A percentile compares a stretch with the other conserved stretches of the same genome.
These are phyloP conservation scores for Spodoptera exigua DNA, from an alignment of 2,888 invertebrate species.

Conservation along the genomic window DNA sequence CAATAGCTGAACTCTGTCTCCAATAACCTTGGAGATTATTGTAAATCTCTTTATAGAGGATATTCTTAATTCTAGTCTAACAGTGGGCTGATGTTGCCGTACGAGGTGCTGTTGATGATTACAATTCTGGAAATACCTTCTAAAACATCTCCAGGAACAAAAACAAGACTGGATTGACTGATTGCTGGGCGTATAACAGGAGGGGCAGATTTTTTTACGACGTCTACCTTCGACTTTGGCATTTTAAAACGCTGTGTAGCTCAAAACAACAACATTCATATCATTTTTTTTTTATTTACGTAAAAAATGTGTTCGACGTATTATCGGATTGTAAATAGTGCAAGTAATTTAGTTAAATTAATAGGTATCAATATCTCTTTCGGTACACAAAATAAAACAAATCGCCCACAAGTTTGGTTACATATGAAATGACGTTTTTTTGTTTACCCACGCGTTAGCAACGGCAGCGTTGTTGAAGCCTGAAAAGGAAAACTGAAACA, in stretches of 20 bases:
- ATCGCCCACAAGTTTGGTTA: background rate
- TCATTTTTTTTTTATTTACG: too few relatives aligned
- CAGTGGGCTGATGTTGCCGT: too few relatives aligned
- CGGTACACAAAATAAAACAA: background rate
- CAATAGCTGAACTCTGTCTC: too few relatives aligned
- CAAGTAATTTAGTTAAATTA: background rate
- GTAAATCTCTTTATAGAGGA: too few relatives aligned
- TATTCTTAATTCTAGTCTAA: too few relatives aligned
- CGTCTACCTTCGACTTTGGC: slow-evolving; percentile 65
- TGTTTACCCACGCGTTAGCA: background rate
- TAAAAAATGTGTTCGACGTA: too few relatives aligned
- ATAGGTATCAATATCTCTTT: background rate
- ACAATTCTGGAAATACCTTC: slow-evolving; percentile 78
- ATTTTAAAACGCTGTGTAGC: slow-evolving; percentile 6
- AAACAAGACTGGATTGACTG: slow-evolving; percentile 76
- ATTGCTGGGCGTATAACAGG: slow-evolving; percentile 70
- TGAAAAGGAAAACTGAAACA: background rate
- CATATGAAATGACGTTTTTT: slow-evolving; percentile 1
- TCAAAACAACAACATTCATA: background rate
- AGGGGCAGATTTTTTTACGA: slow-evolving; percentile 67
- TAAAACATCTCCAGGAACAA: slow-evolving; percentile 71
- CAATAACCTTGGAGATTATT: too few relatives aligned
- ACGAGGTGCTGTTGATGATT: too few relatives aligned
- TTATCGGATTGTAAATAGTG: background rate
- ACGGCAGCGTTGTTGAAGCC: background rate